Conservation (phyloP, 2,113 vertebrate genomes). For the Vimba vimba region DNA sequence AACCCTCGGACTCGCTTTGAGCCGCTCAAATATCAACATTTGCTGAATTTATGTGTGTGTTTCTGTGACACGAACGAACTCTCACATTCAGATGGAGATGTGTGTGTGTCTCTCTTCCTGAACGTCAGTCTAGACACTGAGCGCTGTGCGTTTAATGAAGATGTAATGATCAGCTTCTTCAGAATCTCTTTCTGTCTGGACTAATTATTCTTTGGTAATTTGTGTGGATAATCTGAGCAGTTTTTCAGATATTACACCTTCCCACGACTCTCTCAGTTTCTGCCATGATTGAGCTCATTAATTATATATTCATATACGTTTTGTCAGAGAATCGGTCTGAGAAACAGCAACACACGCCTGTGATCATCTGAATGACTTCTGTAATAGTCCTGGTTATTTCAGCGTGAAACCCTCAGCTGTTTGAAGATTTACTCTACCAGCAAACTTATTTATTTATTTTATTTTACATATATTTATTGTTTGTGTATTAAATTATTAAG, state of each 20-base stretch:
- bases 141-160: background rate
- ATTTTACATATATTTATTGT: background rate
- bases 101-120: background rate
- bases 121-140: background rate
- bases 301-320: background rate
- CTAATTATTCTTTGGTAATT: background rate
- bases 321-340: background rate
- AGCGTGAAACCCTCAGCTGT: background rate
- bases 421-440: background rate
- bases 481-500: background rate
- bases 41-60: conserved; percentile 67
- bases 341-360: background rate
- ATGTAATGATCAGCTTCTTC: background rate
- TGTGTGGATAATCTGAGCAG: background rate
- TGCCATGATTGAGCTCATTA: background rate
- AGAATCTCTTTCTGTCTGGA: background rate
- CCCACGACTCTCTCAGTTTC: background rate
- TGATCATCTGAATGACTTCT: background rate
- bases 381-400: background rate
- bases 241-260: background rate
- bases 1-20: conserved; percentile 78
- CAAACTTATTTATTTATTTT: background rate
- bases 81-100: background rate
- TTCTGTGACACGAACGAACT: background rate
- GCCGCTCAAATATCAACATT: conserved; percentile 71